Conservation (phyloP, 2,888 invertebrate species). For the Cephus sareptanus region DNA sequence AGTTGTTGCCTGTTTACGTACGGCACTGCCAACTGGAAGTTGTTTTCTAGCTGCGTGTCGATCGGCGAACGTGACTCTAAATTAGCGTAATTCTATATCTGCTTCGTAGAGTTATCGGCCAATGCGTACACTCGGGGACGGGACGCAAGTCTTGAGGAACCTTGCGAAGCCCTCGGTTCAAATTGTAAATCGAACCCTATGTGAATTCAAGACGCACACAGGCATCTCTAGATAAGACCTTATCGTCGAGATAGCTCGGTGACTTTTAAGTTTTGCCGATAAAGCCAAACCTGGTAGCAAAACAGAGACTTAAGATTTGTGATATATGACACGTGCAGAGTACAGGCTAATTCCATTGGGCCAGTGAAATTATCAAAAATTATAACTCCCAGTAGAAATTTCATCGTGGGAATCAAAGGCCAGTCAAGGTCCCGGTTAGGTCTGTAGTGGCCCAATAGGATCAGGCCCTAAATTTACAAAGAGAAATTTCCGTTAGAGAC, state of each 20-base stretch:
- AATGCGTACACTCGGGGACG: background rate
- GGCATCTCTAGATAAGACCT: background rate
- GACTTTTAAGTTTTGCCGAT: conserved; percentile 1
- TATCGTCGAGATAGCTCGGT: conserved; percentile 1
- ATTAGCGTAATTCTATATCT: background rate
- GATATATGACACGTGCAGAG: background rate
- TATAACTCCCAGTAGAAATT: background rate
- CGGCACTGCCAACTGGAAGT: conserved; percentile 17
- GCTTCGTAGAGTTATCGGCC: background rate
- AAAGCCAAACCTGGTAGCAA: background rate
- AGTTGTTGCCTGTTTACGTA: conserved; percentile 13
- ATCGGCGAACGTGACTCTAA: conserved; percentile 18
- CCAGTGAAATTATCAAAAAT: background rate
- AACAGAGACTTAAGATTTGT: background rate
- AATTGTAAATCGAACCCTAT: background rate
- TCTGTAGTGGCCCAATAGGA: too few species aligned
- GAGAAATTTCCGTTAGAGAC: too few species aligned
- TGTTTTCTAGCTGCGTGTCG: conserved; percentile 2
- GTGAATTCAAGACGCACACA: background rate
- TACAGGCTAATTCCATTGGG: background rate
- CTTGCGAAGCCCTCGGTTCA: background rate
- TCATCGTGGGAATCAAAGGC: too few species aligned
- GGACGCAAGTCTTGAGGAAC: background rate
- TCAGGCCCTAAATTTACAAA: too few species aligned
- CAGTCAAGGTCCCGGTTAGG: too few species aligned